Conservation (phyloP, 2,797 vertebrate species). For the Molothrus ater region DNA sequence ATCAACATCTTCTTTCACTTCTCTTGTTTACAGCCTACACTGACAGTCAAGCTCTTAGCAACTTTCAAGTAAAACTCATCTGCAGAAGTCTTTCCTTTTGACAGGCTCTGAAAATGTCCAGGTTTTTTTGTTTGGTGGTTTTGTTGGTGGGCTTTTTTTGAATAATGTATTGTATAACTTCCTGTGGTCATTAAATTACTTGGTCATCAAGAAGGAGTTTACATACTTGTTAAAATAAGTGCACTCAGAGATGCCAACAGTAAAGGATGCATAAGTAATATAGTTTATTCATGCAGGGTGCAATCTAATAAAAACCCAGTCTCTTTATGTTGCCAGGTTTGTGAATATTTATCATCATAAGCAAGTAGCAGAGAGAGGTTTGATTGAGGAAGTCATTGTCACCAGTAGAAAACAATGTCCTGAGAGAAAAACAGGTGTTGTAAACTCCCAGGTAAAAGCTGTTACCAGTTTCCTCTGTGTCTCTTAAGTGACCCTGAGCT, state of each 20-base stretch:
- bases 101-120: background rate
- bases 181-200: background rate
- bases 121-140: background rate
- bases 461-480: slow-evolving; percentile 2
- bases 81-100: background rate
- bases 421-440: background rate
- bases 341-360: background rate
- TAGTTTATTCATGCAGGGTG: background rate
- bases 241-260: background rate
- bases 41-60: background rate
- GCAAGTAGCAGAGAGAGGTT: background rate
- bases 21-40: background rate
- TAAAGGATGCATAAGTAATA: background rate
- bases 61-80: background rate
- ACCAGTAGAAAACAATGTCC: background rate
- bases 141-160: background rate
- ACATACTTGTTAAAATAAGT: background rate
- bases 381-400: background rate
- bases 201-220: background rate
- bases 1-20: background rate
- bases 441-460: background rate
- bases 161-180: background rate
- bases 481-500: background rate
- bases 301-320: background rate
- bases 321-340: background rate